phyloP scores from a whole-genome alignment of 2,888 invertebrate species.

The Acrobasis repandana region DNA sequence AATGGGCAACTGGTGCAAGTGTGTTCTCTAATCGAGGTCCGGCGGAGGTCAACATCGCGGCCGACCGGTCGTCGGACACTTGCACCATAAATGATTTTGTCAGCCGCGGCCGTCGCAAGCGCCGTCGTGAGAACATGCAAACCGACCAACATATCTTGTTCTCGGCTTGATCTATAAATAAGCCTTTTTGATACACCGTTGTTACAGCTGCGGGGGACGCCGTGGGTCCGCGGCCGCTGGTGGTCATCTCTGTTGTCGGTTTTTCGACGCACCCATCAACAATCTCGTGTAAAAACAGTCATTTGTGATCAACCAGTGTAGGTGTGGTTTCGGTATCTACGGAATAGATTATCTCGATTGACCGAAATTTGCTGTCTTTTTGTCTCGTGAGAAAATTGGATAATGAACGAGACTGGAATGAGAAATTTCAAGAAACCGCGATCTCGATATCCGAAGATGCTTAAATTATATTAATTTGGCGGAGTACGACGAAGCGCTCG shows the following conservation, averaged over 20 bases:
- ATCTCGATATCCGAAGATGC: constrained; percentile 23
- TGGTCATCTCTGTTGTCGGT: constrained; percentile 35
- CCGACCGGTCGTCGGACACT: constrained; percentile 62
- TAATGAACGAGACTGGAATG: constrained; percentile 49
- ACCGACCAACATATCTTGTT: constrained; percentile 50
- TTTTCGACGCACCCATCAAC: constrained; percentile 55
- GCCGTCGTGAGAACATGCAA: constrained; percentile 75
- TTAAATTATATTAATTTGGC: constrained; percentile 40
- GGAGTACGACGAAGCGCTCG: constrained; percentile 35
- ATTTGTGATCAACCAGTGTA: constrained; percentile 64
- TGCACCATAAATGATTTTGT: constrained; percentile 67
- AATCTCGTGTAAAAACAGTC: constrained; percentile 64
- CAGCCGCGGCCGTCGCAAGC: constrained; percentile 60
- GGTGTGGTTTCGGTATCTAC: constrained; percentile 62
- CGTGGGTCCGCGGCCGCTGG: constrained; percentile 39
- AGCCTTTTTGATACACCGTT: constrained; percentile 30
- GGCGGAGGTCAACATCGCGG: constrained; percentile 56
- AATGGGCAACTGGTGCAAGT: constrained; percentile 15
- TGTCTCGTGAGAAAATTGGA: constrained; percentile 71
- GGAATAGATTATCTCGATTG: constrained; percentile 70
- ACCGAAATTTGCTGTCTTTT: constrained; percentile 60
- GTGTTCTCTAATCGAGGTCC: constrained; percentile 56
- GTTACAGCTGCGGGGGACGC: constrained; percentile 34
- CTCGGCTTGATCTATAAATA: constrained; percentile 35
- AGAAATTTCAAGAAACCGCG: constrained; percentile 49